phyloP scores from a whole-genome alignment of 2,888 invertebrate genomes.

The Acrocyrtus sp. region DNA sequence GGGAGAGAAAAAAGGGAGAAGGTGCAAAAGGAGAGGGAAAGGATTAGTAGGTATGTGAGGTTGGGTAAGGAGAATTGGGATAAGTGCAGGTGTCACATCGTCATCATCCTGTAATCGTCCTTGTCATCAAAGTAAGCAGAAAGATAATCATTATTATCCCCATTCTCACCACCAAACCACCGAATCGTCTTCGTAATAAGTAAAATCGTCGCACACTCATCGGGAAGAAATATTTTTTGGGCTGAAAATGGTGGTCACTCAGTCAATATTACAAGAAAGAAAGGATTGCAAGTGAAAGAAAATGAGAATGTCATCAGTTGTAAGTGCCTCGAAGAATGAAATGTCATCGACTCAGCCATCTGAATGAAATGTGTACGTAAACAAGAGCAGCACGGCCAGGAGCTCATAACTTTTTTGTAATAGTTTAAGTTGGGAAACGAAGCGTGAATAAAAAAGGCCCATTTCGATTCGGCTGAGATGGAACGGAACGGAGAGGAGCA shows the following conservation, averaged over 20 bases:
- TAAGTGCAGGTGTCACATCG: slow-evolving; percentile 45
- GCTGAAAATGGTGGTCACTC: neutral
- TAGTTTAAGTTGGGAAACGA: neutral
- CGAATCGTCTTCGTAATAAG: too few relatives aligned
- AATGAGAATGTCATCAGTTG: slow-evolving; percentile 20
- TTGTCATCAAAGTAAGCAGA: slow-evolving; percentile 32
- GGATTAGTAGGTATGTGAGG: neutral
- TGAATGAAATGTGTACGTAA: slow-evolving; percentile 41
- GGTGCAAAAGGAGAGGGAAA: slow-evolving; percentile 18
- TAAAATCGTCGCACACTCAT: neutral
- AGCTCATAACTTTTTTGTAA: neutral
- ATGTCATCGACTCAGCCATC: slow-evolving; percentile 37
- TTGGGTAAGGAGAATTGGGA: neutral
- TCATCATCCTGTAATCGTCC: slow-evolving; percentile 30
- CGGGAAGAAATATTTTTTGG: neutral
- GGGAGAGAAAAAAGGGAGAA: slow-evolving; percentile 15
- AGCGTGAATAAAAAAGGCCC: slow-evolving; percentile 20
- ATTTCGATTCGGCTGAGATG: too few relatives aligned
- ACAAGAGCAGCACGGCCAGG: slow-evolving; percentile 8
- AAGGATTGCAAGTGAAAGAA: slow-evolving; percentile 33
- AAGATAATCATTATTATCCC: slow-evolving; percentile 10
- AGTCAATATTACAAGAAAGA: neutral
- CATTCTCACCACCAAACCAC: too few relatives aligned
- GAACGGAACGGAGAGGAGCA: neutral
- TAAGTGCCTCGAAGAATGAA: neutral